phyloP scores from a whole-genome alignment of 2,797 vertebrate genomes.

The Helicolenus hilgendorfi region DNA sequence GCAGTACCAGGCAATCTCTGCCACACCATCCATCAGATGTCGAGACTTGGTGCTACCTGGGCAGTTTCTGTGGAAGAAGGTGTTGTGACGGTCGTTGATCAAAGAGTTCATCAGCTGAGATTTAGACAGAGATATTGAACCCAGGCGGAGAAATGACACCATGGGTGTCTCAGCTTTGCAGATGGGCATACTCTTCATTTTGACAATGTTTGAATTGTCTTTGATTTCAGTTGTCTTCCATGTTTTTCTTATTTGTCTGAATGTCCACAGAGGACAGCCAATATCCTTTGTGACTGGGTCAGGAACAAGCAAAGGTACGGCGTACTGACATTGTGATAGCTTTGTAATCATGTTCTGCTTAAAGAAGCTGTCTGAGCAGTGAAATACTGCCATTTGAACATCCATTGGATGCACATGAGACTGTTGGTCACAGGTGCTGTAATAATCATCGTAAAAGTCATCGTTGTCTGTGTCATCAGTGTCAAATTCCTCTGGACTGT shows the following conservation, averaged over 20 bases:
- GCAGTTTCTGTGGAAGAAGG: slow-evolving; percentile 83
- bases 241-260: slow-evolving; percentile 75
- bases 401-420: slow-evolving; percentile 86
- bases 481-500: too few relatives aligned
- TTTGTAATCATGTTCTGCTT: slow-evolving; percentile 85
- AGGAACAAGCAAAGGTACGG: slow-evolving; percentile 89
- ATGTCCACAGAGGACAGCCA: slow-evolving; percentile 86
- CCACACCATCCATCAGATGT: slow-evolving; percentile 85
- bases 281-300: slow-evolving; percentile 68
- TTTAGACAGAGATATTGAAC: slow-evolving; percentile 82
- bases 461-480: too few relatives aligned
- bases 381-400: slow-evolving; percentile 87
- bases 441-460: too few relatives aligned
- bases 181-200: slow-evolving; percentile 68
- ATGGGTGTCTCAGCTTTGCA: slow-evolving; percentile 71
- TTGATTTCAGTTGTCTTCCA: slow-evolving; percentile 64
- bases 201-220: neutral
- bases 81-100: slow-evolving; percentile 75
- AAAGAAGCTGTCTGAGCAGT: slow-evolving; percentile 86
- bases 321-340: slow-evolving; percentile 85
- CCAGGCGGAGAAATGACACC: slow-evolving; percentile 88
- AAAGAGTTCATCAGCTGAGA: slow-evolving; percentile 79
- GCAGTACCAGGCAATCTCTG: slow-evolving; percentile 90
- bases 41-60: slow-evolving; percentile 71
- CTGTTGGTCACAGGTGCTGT: too few relatives aligned